Conservation (phyloP, 2,797 vertebrate species). For the Macropodus opercularis region DNA sequence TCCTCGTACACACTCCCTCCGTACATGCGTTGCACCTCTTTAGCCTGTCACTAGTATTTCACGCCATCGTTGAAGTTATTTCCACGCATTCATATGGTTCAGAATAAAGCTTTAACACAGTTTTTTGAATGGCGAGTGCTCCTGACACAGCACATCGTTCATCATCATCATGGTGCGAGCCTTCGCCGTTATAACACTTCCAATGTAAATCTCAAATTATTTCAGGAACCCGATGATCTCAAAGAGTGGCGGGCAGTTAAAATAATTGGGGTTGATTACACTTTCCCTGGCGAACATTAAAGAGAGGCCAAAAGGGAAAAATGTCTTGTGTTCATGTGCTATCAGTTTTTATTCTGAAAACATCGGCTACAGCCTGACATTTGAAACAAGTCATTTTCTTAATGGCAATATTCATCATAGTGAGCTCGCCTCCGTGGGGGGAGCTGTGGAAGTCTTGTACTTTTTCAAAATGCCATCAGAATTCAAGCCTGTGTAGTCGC, state of each 20-base stretch:
- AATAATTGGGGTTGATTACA: conserved; percentile 75
- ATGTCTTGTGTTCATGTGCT: conserved; percentile 57
- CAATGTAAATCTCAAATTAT: conserved; percentile 66
- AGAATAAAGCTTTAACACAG: conserved; percentile 21
- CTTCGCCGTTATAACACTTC: conserved; percentile 40
- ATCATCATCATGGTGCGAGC: conserved; percentile 47
- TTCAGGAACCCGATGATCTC: conserved; percentile 56
- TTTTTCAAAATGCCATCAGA: conserved; percentile 64
- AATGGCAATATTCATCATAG: conserved; percentile 74
- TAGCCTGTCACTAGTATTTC: neutral
- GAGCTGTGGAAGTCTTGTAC: conserved; percentile 51
- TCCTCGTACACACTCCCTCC: neutral
- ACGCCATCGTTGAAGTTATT: neutral
- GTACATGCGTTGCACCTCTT: neutral
- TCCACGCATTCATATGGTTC: conserved; percentile 17
- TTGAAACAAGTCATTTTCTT: conserved; percentile 77
- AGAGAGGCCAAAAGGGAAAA: conserved; percentile 53
- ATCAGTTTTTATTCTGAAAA: conserved; percentile 73
- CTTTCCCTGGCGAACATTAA: conserved; percentile 64
- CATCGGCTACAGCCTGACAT: conserved; percentile 68
- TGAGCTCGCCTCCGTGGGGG: conserved; percentile 41
- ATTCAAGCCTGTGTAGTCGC: conserved; percentile 43
- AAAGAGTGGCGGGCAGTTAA: conserved; percentile 69
- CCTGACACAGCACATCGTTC: conserved; percentile 38
- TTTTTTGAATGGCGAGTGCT: conserved; percentile 26